These are phyloP conservation scores for Bagarius yarrelli DNA, from an alignment of 2,113 vertebrate genomes.

Conservation along the genomic window DNA sequence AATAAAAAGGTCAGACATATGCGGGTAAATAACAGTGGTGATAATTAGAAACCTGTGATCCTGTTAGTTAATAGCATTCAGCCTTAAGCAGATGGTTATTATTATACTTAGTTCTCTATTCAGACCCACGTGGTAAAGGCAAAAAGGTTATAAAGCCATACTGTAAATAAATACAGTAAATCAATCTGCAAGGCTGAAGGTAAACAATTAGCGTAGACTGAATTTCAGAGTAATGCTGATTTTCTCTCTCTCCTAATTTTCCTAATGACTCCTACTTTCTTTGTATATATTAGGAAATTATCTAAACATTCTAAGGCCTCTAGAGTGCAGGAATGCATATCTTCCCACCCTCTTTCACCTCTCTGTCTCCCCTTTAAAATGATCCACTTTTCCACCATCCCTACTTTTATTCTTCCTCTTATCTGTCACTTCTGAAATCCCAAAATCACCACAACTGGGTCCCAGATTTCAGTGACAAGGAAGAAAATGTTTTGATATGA, in stretches of 20 bases:
- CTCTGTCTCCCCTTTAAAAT: slow-evolving; percentile 13
- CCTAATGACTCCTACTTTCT: neutral
- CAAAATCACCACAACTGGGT: neutral
- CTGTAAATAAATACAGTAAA: neutral
- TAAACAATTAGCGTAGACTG: neutral
- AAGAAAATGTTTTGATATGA: neutral
- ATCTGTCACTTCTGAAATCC: neutral
- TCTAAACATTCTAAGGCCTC: slow-evolving; percentile 1
- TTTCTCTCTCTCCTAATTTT: neutral
- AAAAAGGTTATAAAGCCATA: neutral
- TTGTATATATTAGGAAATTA: slow-evolving; percentile 8
- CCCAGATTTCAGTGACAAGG: neutral
- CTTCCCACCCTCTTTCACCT: neutral
- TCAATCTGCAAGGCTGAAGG: neutral
- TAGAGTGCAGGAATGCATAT: slow-evolving; percentile 23
- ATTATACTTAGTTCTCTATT: neutral
- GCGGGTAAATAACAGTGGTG: too few relatives aligned
- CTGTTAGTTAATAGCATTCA: neutral
- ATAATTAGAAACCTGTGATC: too few relatives aligned
- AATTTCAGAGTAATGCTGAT: neutral
- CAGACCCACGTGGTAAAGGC: neutral
- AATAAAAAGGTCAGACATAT: neutral
- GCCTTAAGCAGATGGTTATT: neutral
- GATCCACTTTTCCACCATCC: slow-evolving; percentile 21
- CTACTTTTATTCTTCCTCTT: neutral